These are phyloP conservation scores for Ochropleura plecta DNA, from an alignment of 2,888 invertebrate genomes.

Conservation along the genomic window DNA sequence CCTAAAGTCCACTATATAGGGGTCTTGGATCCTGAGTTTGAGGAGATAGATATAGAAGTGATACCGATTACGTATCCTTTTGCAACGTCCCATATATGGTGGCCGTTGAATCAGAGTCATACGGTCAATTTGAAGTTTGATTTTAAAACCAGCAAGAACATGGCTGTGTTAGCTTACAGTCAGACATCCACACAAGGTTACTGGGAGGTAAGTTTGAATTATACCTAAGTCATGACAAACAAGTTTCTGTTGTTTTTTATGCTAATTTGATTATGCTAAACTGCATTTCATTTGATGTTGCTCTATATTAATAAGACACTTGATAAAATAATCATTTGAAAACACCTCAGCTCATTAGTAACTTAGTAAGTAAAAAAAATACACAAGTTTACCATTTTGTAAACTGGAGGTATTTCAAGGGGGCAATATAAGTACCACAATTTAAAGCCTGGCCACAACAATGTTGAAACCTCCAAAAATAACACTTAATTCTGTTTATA, in stretches of 20 bases:
- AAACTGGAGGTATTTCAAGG: neutral
- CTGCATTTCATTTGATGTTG: slow-evolving; percentile 19
- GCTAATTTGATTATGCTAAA: slow-evolving; percentile 27
- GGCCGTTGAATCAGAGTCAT: slow-evolving; percentile 94
- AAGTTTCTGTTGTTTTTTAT: slow-evolving; percentile 46
- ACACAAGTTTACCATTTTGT: neutral
- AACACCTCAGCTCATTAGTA: neutral
- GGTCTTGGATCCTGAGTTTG: slow-evolving; percentile 95
- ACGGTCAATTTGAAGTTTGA: slow-evolving; percentile 95
- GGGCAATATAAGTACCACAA: slow-evolving; percentile 12
- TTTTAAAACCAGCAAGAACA: slow-evolving; percentile 95
- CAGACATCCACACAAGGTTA: slow-evolving; percentile 94
- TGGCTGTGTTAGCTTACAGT: slow-evolving; percentile 96
- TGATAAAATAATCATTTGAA: slow-evolving; percentile 32
- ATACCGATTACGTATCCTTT: slow-evolving; percentile 98
- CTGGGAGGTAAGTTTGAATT: slow-evolving; percentile 93
- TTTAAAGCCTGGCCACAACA: neutral
- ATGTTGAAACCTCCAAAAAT: slow-evolving; percentile 19
- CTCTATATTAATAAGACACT: slow-evolving; percentile 16
- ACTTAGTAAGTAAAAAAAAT: slow-evolving; percentile 7
- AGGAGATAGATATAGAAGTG: slow-evolving; percentile 95
- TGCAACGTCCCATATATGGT: slow-evolving; percentile 97
- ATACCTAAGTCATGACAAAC: slow-evolving; percentile 30
- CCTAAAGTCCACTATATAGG: slow-evolving; percentile 96
- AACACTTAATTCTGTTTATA: slow-evolving; percentile 38